A percentile compares a stretch with the other conserved stretches of the same genome.
phyloP scores from a whole-genome alignment of 1,140 invertebrate species.

The Papilio polytes region DNA sequence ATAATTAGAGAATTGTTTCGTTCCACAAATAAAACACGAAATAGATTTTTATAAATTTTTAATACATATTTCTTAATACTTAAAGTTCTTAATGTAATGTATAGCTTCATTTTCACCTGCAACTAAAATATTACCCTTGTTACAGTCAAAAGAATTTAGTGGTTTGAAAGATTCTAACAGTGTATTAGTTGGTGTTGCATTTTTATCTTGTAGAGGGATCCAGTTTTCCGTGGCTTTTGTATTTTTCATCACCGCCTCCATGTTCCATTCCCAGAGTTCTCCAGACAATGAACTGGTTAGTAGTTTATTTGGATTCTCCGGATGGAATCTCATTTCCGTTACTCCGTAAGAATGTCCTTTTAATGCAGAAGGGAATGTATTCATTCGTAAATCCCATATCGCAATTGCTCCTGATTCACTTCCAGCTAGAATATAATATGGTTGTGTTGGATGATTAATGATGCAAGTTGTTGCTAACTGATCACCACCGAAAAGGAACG shows the following conservation, averaged over 20 bases:
- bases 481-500: conserved; percentile 87
- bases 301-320: conserved; percentile 91
- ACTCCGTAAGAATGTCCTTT: conserved; percentile 91
- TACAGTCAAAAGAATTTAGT: conserved; percentile 92
- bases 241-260: conserved; percentile 75
- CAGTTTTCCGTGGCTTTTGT: conserved; percentile 79
- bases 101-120: conserved; percentile 93
- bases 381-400: conserved; percentile 95
- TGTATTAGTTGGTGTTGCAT: conserved; percentile 88
- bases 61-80: conserved; percentile 55
- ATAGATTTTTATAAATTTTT: conserved; percentile 16
- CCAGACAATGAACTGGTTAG: conserved; percentile 92
- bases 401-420: conserved; percentile 92
- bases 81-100: conserved; percentile 89
- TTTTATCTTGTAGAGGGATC: conserved; percentile 87
- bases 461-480: conserved; percentile 89
- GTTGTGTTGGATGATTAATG: conserved; percentile 92
- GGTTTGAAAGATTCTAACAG: conserved; percentile 89
- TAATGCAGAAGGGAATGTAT: conserved; percentile 91
- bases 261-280: conserved; percentile 94
- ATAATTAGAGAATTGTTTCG: too few relatives aligned
- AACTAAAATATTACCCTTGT: conserved; percentile 88
- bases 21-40: neutral
- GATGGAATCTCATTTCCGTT: conserved; percentile 93
- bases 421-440: conserved; percentile 92